phyloP scores from a whole-genome alignment of 2,113 vertebrate genomes.

The Chroicocephalus ridibundus region DNA sequence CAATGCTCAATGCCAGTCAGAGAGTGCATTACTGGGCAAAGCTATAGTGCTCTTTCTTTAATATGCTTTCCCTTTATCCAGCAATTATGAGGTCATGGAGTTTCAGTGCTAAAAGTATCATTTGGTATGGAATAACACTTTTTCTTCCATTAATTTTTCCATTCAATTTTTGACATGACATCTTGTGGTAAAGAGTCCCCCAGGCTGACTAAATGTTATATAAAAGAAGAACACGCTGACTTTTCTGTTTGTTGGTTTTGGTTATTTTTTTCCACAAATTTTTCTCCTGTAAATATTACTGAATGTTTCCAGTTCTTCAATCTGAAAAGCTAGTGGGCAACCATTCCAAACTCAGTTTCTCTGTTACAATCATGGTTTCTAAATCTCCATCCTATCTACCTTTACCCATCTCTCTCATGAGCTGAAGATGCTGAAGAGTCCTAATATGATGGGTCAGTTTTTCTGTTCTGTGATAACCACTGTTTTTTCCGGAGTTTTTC shows the following conservation, averaged over 20 bases:
- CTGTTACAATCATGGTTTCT: neutral
- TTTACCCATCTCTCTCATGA: neutral
- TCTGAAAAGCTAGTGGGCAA: neutral
- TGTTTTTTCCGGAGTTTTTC: neutral
- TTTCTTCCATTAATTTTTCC: neutral
- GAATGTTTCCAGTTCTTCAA: neutral
- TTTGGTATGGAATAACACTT: neutral
- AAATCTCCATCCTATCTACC: neutral
- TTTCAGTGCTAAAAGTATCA: neutral
- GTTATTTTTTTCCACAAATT: fast-evolving
- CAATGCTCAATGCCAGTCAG: neutral
- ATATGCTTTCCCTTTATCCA: neutral
- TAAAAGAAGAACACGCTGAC: neutral
- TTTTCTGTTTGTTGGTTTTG: neutral
- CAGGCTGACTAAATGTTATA: neutral
- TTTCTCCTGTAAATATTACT: neutral
- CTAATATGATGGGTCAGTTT: neutral
- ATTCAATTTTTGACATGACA: neutral
- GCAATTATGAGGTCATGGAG: neutral
- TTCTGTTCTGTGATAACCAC: neutral
- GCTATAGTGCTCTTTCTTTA: neutral
- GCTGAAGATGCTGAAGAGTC: neutral
- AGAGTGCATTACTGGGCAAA: neutral
- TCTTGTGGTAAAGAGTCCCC: neutral
- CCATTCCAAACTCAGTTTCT: neutral